Evolutionary conservation across 2,113 vertebrate species (phyloP).

Genomic region (Oenanthe melanoleuca): DNA sequence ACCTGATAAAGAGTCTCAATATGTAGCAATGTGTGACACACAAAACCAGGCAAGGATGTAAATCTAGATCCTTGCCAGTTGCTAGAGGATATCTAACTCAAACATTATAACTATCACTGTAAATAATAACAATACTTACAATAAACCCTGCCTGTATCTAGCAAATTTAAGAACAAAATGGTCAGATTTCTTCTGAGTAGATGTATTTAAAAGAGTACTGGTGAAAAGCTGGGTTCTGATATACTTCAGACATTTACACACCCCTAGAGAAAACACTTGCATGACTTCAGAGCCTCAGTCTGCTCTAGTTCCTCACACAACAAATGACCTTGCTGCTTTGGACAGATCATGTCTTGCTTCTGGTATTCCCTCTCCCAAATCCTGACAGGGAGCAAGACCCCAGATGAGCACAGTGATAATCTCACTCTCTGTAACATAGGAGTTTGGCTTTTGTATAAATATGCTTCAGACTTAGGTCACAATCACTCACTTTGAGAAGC

Average conservation of each 20-base stretch:
- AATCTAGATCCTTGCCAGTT: background rate
- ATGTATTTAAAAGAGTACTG: background rate
- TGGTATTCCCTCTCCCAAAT: background rate
- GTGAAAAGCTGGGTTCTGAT: background rate
- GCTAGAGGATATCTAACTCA: background rate
- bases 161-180: background rate
- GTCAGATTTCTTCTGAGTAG: background rate
- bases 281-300: background rate
- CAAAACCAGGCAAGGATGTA: background rate
- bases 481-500: background rate
- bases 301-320: background rate
- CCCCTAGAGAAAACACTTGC: background rate
- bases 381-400: background rate
- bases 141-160: background rate
- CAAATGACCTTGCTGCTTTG: background rate
- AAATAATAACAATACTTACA: background rate
- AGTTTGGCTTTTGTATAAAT: background rate
- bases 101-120: background rate
- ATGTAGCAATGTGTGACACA: background rate
- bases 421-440: background rate
- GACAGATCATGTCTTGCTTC: accelerated
- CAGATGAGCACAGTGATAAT: background rate
- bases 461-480: background rate
- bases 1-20: background rate
- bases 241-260: background rate